A percentile compares a stretch with the other conserved stretches of the same genome.
Conservation (phyloP, 2,113 vertebrate genomes). For the Hydrolagus affinis region DNA sequence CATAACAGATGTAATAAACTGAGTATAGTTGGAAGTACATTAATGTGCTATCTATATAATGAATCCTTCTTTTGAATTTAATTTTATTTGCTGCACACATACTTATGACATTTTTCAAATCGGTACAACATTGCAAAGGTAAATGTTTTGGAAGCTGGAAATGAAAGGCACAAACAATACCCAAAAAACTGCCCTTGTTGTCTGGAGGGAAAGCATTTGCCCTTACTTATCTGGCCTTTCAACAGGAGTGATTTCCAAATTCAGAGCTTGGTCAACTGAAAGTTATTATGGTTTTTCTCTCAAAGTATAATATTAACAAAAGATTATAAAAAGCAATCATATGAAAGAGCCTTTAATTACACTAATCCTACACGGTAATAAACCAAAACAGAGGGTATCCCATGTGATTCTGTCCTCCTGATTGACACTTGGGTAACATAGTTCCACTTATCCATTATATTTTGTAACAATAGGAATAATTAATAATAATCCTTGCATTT, state of each 20-base stretch:
- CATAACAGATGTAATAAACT: background rate
- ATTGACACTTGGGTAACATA: no score
- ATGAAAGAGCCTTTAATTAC: background rate
- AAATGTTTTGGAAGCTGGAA: background rate
- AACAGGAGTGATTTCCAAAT: background rate
- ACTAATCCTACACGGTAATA: background rate
- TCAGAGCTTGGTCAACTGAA: background rate
- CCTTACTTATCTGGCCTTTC: background rate
- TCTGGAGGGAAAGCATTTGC: background rate
- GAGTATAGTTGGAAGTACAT: background rate
- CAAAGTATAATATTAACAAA: slow-evolving; percentile 12
- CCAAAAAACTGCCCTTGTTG: background rate
- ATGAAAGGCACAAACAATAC: background rate
- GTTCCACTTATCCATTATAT: no score
- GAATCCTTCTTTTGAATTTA: background rate
- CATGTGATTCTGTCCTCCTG: background rate
- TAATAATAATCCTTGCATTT: no score
- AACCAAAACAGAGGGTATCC: background rate
- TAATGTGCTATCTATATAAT: background rate
- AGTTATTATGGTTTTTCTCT: background rate
- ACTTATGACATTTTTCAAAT: background rate
- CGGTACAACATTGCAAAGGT: background rate
- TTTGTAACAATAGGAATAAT: no score
- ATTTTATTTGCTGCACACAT: background rate
- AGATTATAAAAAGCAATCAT: slow-evolving; percentile 7